Evolutionary conservation across 2,113 vertebrate genomes (phyloP).

Genomic region (Eulemur macaco): DNA sequence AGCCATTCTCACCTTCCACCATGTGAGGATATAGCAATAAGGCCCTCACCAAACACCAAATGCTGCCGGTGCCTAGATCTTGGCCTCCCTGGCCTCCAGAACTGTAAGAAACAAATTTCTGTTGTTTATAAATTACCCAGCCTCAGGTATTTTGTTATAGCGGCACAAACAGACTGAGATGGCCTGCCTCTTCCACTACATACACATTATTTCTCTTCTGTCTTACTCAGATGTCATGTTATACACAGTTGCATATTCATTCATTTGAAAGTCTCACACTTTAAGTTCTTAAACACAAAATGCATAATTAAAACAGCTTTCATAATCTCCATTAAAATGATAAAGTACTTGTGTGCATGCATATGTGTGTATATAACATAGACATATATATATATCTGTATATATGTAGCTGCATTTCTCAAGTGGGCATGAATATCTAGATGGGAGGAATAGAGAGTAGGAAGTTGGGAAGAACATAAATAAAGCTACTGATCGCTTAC

Average conservation of each 20-base stretch:
- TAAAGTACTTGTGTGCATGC: neutral
- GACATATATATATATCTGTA: too few relatives aligned
- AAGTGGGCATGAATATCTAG: neutral
- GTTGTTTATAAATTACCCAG: neutral
- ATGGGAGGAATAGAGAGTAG: rapidly evolving
- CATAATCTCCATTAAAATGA: neutral
- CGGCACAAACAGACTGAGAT: rapidly evolving
- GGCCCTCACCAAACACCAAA: neutral
- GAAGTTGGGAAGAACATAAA: neutral
- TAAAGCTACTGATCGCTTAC: neutral
- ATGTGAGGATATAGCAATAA: neutral
- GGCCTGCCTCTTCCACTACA: neutral
- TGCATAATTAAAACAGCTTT: neutral
- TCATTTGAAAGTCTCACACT: neutral
- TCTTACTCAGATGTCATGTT: neutral
- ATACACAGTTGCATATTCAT: neutral
- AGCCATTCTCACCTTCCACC: too few relatives aligned
- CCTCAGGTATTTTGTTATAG: neutral
- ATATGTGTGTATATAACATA: neutral
- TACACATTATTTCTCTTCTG: neutral
- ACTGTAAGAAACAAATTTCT: neutral
- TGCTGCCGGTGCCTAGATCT: neutral
- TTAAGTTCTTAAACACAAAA: neutral
- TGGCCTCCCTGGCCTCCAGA: neutral
- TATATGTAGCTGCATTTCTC: neutral